A percentile compares a stretch with the other conserved stretches of the same genome.
phyloP scores from a whole-genome alignment of 2,113 vertebrate genomes.

The Pristiophorus japonicus region DNA sequence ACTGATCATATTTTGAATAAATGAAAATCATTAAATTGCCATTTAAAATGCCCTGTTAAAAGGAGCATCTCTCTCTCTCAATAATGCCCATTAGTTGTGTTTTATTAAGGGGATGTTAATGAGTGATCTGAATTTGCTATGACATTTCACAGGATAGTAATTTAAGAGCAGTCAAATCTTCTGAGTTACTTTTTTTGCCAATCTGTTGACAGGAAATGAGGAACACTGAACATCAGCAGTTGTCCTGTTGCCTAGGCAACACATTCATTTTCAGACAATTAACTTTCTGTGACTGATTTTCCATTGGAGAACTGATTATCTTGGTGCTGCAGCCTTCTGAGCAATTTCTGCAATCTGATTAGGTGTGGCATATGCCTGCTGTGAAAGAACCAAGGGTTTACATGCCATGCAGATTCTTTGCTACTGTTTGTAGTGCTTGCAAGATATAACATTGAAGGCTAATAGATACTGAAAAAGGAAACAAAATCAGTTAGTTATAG shows the following conservation, averaged over 20 bases:
- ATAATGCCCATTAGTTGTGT: not conserved
- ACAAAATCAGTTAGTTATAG: not conserved
- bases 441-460: not conserved
- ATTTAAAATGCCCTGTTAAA: not conserved
- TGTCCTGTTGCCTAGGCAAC: constrained; percentile 19
- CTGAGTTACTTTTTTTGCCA: not conserved
- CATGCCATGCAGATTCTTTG: not conserved
- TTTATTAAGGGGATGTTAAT: not conserved
- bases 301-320: not conserved
- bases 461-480: not conserved
- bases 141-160: not conserved
- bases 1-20: not conserved
- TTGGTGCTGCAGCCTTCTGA: not conserved
- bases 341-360: constrained; percentile 2
- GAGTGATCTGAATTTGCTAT: not conserved
- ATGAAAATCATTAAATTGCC: not conserved
- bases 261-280: constrained; percentile 23
- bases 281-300: constrained; percentile 25
- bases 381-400: not conserved
- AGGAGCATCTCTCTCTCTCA: not conserved
- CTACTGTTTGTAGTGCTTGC: not conserved
- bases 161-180: not conserved
- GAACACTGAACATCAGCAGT: constrained; percentile 21
- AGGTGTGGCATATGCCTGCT: not conserved
- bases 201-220: constrained; percentile 27